Conservation (phyloP, 2,113 vertebrate species). For the Neomonachus schauinslandi region DNA sequence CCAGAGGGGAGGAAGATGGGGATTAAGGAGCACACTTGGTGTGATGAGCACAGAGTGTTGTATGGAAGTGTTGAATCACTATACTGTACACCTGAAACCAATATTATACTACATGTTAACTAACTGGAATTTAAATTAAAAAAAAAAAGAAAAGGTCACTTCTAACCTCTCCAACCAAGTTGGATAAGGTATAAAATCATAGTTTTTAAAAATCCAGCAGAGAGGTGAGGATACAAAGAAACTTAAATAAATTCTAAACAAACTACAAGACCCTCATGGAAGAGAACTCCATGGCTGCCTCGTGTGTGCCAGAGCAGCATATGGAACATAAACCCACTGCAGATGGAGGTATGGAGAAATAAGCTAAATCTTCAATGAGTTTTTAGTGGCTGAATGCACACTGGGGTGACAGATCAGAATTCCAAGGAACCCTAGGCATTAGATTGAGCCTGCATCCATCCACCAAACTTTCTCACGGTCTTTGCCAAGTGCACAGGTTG, state of each 20-base stretch:
- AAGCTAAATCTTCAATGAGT: neutral
- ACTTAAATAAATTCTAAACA: conserved; percentile 1
- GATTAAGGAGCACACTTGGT: neutral
- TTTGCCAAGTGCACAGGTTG: neutral
- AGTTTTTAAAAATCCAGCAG: conserved; percentile 7
- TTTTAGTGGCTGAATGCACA: neutral
- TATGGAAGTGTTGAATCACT: neutral
- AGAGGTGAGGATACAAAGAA: neutral
- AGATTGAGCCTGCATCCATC: neutral
- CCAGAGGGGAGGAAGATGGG: neutral
- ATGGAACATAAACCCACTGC: neutral
- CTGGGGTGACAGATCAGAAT: neutral
- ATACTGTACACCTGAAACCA: neutral
- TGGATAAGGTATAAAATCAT: neutral
- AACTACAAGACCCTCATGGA: neutral
- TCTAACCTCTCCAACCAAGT: neutral
- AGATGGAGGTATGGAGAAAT: neutral
- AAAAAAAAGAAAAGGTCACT: neutral
- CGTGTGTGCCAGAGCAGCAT: neutral
- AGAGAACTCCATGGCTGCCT: neutral
- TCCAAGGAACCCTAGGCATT: neutral
- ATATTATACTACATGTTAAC: neutral
- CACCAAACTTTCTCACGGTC: neutral
- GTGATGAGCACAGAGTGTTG: neutral
- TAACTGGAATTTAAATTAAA: neutral